A percentile compares a stretch with the other conserved stretches of the same genome.
These are phyloP conservation scores for Lasius fuliginosus DNA, from an alignment of 2,888 invertebrate species.

Conservation along the genomic window DNA sequence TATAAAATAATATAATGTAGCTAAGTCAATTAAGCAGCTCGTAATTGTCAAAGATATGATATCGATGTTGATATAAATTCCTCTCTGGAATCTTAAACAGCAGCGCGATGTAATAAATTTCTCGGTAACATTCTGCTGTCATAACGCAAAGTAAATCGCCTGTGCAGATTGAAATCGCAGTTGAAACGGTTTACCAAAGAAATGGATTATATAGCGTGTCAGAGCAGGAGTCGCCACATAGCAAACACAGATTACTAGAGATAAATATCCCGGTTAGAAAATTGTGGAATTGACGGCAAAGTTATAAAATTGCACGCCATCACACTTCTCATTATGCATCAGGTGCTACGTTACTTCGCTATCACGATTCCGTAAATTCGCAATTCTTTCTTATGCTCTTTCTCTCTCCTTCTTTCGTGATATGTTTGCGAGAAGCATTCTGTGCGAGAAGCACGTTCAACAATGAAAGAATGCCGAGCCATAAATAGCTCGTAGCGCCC, in stretches of 20 bases:
- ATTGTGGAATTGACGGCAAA: neutral
- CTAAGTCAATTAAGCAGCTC: slow-evolving; percentile 22
- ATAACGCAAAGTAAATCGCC: slow-evolving; percentile 1
- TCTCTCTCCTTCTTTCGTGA: neutral
- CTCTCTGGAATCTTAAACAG: slow-evolving; percentile 7
- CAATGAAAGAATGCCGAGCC: slow-evolving; percentile 3
- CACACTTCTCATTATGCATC: slow-evolving; percentile 57
- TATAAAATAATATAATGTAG: neutral
- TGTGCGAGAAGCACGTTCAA: slow-evolving; percentile 4
- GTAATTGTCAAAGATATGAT: neutral
- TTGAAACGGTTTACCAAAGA: slow-evolving; percentile 35
- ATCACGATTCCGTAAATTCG: slow-evolving; percentile 41
- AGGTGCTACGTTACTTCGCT: slow-evolving; percentile 52
- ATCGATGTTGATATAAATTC: neutral
- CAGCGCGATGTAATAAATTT: neutral
- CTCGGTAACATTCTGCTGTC: neutral
- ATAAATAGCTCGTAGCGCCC: slow-evolving; percentile 28
- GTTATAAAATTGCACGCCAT: slow-evolving; percentile 46
- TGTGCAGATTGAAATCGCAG: slow-evolving; percentile 36
- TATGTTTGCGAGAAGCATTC: neutral
- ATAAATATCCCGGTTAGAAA: slow-evolving; percentile 57
- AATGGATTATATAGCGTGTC: slow-evolving; percentile 1
- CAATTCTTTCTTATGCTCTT: neutral
- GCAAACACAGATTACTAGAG: slow-evolving; percentile 55
- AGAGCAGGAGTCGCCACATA: neutral